A percentile compares a stretch with the other conserved stretches of the same genome.
These are phyloP conservation scores for Thysanoteuthis rhombus DNA, from an alignment of 2,888 invertebrate species.

Conservation along the genomic window DNA sequence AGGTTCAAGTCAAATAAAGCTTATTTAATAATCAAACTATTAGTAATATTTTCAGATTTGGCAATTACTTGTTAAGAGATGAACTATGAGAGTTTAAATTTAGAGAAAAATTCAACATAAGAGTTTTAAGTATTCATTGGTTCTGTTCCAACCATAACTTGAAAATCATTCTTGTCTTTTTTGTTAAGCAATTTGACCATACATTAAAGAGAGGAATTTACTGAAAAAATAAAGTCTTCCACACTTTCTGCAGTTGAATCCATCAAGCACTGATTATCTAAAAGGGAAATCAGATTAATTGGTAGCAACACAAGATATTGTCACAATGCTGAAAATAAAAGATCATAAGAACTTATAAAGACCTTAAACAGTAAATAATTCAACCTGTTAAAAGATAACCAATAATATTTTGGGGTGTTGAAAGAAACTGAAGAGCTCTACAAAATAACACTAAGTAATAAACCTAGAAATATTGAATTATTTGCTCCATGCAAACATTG, in stretches of 20 bases:
- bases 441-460: too few species aligned
- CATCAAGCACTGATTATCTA: not conserved
- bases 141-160: not conserved
- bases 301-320: not conserved
- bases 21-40: too few species aligned
- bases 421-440: too few species aligned
- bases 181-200: too few species aligned
- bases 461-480: too few species aligned
- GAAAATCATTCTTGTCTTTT: not conserved
- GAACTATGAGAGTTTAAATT: not conserved
- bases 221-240: not conserved
- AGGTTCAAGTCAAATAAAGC: too few species aligned
- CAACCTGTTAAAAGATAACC: not conserved
- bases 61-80: too few species aligned
- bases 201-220: not conserved
- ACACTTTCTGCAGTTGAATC: not conserved
- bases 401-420: too few species aligned
- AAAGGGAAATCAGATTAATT: not conserved
- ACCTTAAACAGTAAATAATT: not conserved
- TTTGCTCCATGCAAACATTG: too few species aligned
- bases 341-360: not conserved
- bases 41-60: too few species aligned
- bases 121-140: too few species aligned
- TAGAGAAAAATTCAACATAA: not conserved
- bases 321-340: not conserved